Conservation (phyloP, 1,140 invertebrate genomes). For the Ips nitidus region DNA sequence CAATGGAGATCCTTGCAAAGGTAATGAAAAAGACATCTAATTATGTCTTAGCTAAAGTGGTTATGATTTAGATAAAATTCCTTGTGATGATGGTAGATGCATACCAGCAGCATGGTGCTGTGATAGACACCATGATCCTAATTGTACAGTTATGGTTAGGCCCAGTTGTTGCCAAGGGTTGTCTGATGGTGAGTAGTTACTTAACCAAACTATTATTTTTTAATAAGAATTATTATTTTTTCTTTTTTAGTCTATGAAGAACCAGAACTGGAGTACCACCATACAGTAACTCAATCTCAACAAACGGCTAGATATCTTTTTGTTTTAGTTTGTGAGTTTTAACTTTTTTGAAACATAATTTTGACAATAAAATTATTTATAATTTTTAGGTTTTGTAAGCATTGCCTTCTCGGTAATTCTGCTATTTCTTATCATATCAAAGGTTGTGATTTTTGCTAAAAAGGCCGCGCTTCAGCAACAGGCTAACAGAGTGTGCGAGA, state of each 20-base stretch:
- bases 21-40: conserved; percentile 41
- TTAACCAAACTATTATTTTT: neutral
- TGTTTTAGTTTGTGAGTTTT: conserved; percentile 47
- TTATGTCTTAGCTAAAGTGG: conserved; percentile 5
- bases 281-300: conserved; percentile 38
- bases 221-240: conserved; percentile 2
- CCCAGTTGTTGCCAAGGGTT: conserved; percentile 48
- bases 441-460: conserved; percentile 47
- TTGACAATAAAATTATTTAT: neutral
- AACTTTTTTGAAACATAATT: neutral
- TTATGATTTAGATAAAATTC: conserved; percentile 48
- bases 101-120: conserved; percentile 58
- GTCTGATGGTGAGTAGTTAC: conserved; percentile 43
- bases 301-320: conserved; percentile 46
- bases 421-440: conserved; percentile 47
- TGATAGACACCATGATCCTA: conserved; percentile 52
- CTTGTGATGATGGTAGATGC: conserved; percentile 57
- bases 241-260: conserved; percentile 46
- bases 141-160: conserved; percentile 52
- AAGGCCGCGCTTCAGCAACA: conserved; percentile 40
- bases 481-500: conserved; percentile 30
- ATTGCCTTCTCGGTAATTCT: conserved; percentile 48
- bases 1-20: conserved; percentile 57
- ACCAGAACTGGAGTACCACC: conserved; percentile 39
- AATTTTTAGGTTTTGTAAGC: conserved; percentile 43